Conservation (phyloP, 2,888 invertebrate species). For the Cryptosula pallasiana region DNA sequence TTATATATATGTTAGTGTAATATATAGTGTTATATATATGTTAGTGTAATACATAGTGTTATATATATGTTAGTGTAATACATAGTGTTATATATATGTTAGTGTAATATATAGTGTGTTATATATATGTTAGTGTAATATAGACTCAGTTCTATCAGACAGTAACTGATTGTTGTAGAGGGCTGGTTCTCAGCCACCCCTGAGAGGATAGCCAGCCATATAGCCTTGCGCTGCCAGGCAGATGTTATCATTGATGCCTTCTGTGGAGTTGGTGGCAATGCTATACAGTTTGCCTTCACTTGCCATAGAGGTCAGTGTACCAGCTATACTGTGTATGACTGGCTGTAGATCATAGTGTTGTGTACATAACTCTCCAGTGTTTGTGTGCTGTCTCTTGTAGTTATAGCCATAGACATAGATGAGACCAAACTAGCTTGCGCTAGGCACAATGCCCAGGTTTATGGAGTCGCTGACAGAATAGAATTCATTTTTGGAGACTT, state of each 20-base stretch:
- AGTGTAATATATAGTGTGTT: too few species aligned
- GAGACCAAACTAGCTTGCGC: constrained; percentile 83
- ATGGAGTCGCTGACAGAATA: constrained; percentile 79
- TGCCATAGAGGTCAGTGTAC: constrained; percentile 66
- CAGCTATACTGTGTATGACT: neutral
- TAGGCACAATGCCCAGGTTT: constrained; percentile 81
- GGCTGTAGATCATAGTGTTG: too few species aligned
- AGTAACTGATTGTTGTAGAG: constrained; percentile 60
- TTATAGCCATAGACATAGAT: constrained; percentile 89
- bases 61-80: too few species aligned
- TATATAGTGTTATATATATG: too few species aligned
- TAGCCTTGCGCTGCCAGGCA: constrained; percentile 70
- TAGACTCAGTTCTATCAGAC: too few species aligned
- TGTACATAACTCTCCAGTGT: too few species aligned
- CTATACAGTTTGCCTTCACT: constrained; percentile 88
- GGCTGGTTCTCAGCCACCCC: constrained; percentile 99
- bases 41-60: too few species aligned
- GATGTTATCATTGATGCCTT: constrained; percentile 89
- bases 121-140: too few species aligned
- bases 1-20: too few species aligned
- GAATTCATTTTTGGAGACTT: constrained; percentile 91
- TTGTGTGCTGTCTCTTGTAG: too few species aligned
- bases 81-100: too few species aligned
- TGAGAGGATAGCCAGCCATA: constrained; percentile 83
- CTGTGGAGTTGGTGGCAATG: constrained; percentile 95